Evolutionary conservation across 2,888 invertebrate species (phyloP).

Genomic region (Platypus cylindrus): DNA sequence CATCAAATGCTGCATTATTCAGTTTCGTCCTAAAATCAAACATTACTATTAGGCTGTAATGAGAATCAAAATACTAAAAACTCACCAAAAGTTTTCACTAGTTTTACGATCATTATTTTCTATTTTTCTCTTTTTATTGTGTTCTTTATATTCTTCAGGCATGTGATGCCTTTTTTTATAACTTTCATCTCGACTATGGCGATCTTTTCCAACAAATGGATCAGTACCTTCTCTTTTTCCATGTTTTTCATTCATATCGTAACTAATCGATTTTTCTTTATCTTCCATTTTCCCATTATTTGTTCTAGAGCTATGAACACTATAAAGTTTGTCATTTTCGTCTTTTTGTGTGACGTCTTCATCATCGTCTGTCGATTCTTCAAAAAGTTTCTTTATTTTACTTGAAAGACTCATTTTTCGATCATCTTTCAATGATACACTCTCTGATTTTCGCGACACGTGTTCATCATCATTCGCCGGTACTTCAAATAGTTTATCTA

Average conservation of each 20-base stretch:
- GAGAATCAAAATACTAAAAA: slow-evolving; percentile 1
- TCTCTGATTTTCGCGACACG: too few species aligned
- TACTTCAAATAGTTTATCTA: too few species aligned
- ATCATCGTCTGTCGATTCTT: slow-evolving; percentile 15
- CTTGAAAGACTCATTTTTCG: slow-evolving; percentile 12
- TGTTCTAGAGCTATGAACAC: slow-evolving; percentile 9
- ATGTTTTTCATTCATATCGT: too few species aligned
- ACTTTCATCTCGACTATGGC: slow-evolving; percentile 12
- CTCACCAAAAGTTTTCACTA: slow-evolving; percentile 1
- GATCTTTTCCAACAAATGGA: too few species aligned
- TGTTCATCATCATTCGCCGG: too few species aligned
- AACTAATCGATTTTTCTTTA: slow-evolving; percentile 10
- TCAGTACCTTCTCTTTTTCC: too few species aligned
- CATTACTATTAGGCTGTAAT: neutral
- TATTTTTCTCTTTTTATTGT: slow-evolving; percentile 10
- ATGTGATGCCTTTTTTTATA: slow-evolving; percentile 12
- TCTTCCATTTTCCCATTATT: slow-evolving; percentile 10
- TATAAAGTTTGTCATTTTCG: slow-evolving; percentile 4
- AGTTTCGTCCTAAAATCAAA: too few species aligned
- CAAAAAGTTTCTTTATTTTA: slow-evolving; percentile 12
- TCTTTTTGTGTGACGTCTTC: slow-evolving; percentile 8
- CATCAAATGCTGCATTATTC: slow-evolving; percentile 2
- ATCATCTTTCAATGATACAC: too few species aligned
- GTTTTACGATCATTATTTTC: slow-evolving; percentile 6
- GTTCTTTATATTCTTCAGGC: slow-evolving; percentile 7